Conservation (phyloP, 1,140 invertebrate genomes). For the Pachypeltis micranthus region DNA sequence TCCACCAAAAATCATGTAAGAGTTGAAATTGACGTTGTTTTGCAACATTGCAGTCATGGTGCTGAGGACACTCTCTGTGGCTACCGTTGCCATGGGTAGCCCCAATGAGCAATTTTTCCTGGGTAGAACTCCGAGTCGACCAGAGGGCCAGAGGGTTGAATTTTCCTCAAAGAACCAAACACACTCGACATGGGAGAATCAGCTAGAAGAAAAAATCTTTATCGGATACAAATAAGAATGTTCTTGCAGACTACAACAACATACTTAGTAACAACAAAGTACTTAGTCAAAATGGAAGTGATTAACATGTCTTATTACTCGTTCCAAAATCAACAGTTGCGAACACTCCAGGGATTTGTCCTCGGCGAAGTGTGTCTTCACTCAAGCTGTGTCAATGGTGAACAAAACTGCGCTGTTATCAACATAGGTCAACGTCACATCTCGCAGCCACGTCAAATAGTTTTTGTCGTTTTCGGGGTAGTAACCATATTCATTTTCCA, state of each 20-base stretch:
- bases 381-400: conserved; percentile 61
- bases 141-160: conserved; percentile 47
- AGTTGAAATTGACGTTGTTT: conserved; percentile 44
- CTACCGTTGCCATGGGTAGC: conserved; percentile 46
- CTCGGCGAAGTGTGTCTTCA: conserved; percentile 43
- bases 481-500: conserved; percentile 92
- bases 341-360: conserved; percentile 48
- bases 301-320: too few species aligned
- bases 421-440: conserved; percentile 48
- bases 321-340: conserved; percentile 66
- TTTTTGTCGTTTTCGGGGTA: conserved; percentile 57
- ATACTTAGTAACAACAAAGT: too few species aligned
- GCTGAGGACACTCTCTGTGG: conserved; percentile 39
- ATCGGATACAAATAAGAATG: too few species aligned
- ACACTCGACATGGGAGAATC: too few species aligned
- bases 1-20: conserved; percentile 62
- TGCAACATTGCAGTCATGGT: conserved; percentile 52
- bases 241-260: too few species aligned
- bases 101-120: conserved; percentile 82
- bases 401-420: conserved; percentile 59
- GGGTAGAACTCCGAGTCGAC: conserved; percentile 87
- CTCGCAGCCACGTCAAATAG: conserved; percentile 50
- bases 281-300: too few species aligned
- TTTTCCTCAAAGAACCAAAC: conserved; percentile 44
- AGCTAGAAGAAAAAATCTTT: too few species aligned